Evolutionary conservation across 2,888 invertebrate genomes (phyloP).

Genomic region (Drosophila aldrichi): DNA sequence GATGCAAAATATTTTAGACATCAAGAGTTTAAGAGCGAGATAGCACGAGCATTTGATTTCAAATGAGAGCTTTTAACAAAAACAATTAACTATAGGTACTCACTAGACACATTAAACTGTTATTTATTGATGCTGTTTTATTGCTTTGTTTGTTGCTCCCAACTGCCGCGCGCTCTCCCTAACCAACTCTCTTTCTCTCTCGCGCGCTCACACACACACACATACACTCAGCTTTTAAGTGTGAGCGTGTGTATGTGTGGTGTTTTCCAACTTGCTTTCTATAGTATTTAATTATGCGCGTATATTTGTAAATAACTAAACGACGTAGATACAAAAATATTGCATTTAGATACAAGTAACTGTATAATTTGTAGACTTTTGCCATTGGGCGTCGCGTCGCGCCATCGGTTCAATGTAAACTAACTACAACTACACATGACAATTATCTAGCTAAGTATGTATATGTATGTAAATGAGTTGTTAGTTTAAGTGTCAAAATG

Average conservation of each 20-base stretch:
- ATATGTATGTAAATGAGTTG: constrained; percentile 29
- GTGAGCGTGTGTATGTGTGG: constrained; percentile 28
- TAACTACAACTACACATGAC: constrained; percentile 24
- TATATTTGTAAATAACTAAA: constrained; percentile 44
- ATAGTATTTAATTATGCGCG: constrained; percentile 32
- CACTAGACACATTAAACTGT: constrained; percentile 59
- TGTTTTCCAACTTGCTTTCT: constrained; percentile 52
- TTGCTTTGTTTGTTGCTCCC: constrained; percentile 11
- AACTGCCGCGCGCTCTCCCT: constrained; percentile 1
- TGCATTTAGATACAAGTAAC: constrained; percentile 18
- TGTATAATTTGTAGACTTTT: constrained; percentile 43
- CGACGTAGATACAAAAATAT: constrained; percentile 57
- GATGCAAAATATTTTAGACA: constrained; percentile 10
- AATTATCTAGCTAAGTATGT: constrained; percentile 21
- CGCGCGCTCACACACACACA: neutral
- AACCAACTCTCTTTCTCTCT: neutral
- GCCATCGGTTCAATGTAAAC: constrained; percentile 1
- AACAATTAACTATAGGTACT: constrained; percentile 68
- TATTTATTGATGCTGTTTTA: constrained; percentile 72
- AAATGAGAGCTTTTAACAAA: constrained; percentile 60
- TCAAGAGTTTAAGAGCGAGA: constrained; percentile 1
- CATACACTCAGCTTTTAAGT: neutral
- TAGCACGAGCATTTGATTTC: constrained; percentile 51
- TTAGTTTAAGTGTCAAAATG: constrained; percentile 57
- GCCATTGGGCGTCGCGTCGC: constrained; percentile 9